These are phyloP conservation scores for Actenoides hombroni DNA, from an alignment of 2,113 vertebrate species.

Conservation along the genomic window DNA sequence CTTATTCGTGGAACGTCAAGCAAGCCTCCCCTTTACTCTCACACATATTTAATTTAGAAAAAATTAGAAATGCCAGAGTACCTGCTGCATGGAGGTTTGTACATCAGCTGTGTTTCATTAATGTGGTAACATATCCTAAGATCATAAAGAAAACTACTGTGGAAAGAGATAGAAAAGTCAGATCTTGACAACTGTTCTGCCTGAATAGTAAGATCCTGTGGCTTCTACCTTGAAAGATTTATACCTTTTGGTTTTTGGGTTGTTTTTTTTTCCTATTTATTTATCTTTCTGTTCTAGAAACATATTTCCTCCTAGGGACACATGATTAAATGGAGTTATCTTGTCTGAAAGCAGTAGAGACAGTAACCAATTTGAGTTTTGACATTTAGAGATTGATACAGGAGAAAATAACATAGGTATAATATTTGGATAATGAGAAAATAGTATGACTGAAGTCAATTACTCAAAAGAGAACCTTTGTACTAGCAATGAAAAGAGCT, in stretches of 20 bases:
- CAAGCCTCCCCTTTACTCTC: neutral
- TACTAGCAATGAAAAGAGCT: neutral
- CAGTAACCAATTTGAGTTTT: neutral
- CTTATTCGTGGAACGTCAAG: neutral
- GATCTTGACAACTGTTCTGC: neutral
- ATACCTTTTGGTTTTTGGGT: neutral
- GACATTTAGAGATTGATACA: neutral
- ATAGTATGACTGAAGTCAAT: neutral
- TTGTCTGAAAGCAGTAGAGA: neutral
- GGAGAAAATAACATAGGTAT: neutral
- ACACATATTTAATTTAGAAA: slow-evolving; percentile 42
- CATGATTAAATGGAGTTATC: neutral
- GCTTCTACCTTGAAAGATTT: neutral
- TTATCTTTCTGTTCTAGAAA: neutral
- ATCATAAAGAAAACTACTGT: neutral
- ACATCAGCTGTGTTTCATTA: slow-evolving; percentile 28
- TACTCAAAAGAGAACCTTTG: neutral
- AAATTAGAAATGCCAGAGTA: neutral
- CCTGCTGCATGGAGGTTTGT: neutral
- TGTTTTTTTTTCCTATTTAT: neutral
- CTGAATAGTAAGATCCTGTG: neutral
- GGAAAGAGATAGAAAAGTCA: neutral
- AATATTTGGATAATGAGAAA: slow-evolving; percentile 15
- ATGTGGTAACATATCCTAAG: neutral
- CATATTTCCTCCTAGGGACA: neutral